Evolutionary conservation across 2,888 invertebrate species (phyloP), one percentile per base, ranked within the genome.

Genomic region (Phlogophora meticulosa): DNA sequence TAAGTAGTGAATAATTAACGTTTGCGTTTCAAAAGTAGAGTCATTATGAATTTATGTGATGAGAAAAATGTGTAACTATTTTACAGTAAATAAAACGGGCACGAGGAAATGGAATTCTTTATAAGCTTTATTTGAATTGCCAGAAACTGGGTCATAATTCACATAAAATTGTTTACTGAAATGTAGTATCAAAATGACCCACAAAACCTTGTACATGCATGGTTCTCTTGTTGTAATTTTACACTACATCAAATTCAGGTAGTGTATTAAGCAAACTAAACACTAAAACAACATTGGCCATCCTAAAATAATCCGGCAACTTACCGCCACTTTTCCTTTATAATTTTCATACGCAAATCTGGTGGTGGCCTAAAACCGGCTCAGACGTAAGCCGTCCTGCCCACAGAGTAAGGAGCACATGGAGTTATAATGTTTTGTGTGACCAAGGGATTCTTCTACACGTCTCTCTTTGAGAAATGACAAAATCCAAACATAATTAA

Each of bases 301-400:
- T 60, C 51, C 59, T 65, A 55, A 62, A 60, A 63, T 75, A 78
- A 78, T 57, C 79, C 66, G 55, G 11, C 22, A 60, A 67, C 80
- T 80, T 82, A 80, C 65, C 49, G 76, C 71, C 80, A 79, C 76
- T 71, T 72, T 80, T 79, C 69, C 72, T 73, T 81, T 75, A 77
- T 75, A 78, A 79, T 81, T 81, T 83, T 80, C 78, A 75, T 64
- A 83, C 72, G 80, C 63, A 76, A 84, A 83, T 81, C 74, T 73
- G 74, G 43, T 17, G 42, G 71, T 72, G 67, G 42, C 80, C 76
- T 69, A 76, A 84, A 81, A 76, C 74, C 72, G 66, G 72, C 76
- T 83, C 76, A 81, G 60, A 69, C 60, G 7, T 76, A 75, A 81
- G 72, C 78, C 61, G 49, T 28, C 15, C 5, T 40, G 9, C 0